A percentile compares a stretch with the other conserved stretches of the same genome.
Conservation (phyloP, 37 sponge, comb jelly and placozoan species). For the Eunapius fragilis region DNA sequence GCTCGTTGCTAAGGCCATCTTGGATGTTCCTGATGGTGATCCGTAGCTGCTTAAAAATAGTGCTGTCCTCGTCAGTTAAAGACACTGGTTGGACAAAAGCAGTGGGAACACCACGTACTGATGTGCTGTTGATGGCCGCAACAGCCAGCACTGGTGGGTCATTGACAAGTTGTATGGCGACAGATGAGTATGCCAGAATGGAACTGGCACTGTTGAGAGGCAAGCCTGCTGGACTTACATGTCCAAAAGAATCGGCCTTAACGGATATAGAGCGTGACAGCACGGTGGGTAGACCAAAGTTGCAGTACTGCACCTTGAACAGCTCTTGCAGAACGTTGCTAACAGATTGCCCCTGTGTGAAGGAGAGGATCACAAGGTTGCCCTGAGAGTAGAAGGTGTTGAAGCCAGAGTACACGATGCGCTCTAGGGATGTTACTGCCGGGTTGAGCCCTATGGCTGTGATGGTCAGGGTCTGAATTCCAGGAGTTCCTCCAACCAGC, state of each 20-base stretch:
- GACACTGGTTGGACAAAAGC: constrained; percentile 40
- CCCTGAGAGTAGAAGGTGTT: background rate
- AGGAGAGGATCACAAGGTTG: background rate
- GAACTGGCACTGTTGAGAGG: background rate
- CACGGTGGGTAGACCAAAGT: background rate
- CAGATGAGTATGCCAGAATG: background rate
- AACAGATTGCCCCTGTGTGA: background rate
- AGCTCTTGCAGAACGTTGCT: background rate
- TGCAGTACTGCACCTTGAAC: background rate
- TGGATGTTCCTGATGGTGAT: constrained; percentile 65
- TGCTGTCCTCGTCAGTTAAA: constrained; percentile 65
- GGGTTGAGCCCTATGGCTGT: background rate
- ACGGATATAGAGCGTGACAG: background rate
- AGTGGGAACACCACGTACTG: constrained; percentile 49
- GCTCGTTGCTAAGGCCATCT: constrained; percentile 47
- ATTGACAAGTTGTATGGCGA: constrained; percentile 52
- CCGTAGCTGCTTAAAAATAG: constrained; percentile 25
- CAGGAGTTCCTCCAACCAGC: constrained; percentile 7
- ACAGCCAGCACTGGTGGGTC: constrained; percentile 55
- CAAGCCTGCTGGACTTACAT: background rate
- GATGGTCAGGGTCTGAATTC: background rate
- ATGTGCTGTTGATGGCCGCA: constrained; percentile 24
- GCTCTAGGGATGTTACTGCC: background rate
- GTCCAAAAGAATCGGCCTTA: background rate
- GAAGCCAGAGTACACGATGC: background rate